A percentile compares a stretch with the other conserved stretches of the same genome.
These are phyloP conservation scores for Oryzias melastigma DNA, from an alignment of 2,113 vertebrate genomes.

Conservation along the genomic window DNA sequence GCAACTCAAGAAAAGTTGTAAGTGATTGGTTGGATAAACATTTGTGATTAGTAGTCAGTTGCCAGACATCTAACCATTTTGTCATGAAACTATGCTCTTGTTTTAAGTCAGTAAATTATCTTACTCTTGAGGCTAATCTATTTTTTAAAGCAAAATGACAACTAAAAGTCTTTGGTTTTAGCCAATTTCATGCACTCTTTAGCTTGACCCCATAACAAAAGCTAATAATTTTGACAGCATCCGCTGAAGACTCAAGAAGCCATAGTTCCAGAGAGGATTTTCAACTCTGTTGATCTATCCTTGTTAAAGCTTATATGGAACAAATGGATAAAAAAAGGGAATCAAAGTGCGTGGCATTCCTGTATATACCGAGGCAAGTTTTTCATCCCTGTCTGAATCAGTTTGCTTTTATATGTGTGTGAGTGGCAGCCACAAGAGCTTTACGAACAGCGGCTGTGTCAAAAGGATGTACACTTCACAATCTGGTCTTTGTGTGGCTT, in stretches of 20 bases:
- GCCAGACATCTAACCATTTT: too few species aligned
- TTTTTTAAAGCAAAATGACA: too few species aligned
- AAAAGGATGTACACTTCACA: slow-evolving; percentile 56
- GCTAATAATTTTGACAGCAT: too few species aligned
- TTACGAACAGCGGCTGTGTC: slow-evolving; percentile 44
- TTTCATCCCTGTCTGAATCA: slow-evolving; percentile 43
- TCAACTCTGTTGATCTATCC: slow-evolving; percentile 9
- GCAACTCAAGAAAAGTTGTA: too few species aligned
- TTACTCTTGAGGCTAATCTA: too few species aligned
- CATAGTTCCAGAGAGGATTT: slow-evolving; percentile 19
- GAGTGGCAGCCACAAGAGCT: slow-evolving; percentile 62
- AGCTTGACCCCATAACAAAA: too few species aligned
- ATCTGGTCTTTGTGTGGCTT: slow-evolving; percentile 55
- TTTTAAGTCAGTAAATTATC: too few species aligned
- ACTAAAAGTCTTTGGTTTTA: too few species aligned
- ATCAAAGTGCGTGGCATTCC: slow-evolving; percentile 3
- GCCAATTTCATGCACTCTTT: too few species aligned
- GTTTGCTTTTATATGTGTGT: slow-evolving; percentile 44
- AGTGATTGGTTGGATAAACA: too few species aligned
- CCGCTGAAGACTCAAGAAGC: background rate
- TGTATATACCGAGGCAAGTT: slow-evolving; percentile 44
- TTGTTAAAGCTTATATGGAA: slow-evolving; percentile 27
- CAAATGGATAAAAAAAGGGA: slow-evolving; percentile 16
- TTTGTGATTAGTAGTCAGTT: too few species aligned
- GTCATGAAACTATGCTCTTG: too few species aligned